These are phyloP conservation scores for Apodemia zela DNA, from an alignment of 2,888 invertebrate species.

Conservation along the genomic window DNA sequence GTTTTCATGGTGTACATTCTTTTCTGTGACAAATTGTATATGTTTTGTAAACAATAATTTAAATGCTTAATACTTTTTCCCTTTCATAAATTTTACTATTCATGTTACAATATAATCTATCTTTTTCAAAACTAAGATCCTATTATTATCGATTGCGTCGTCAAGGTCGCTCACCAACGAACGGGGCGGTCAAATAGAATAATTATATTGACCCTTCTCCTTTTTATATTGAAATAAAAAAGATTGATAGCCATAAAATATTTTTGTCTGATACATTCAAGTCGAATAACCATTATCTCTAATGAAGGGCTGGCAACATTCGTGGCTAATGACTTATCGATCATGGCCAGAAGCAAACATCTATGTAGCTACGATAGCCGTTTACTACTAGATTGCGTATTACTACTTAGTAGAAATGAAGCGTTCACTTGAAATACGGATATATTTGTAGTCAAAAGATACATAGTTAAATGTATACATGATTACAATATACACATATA, in stretches of 20 bases:
- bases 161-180: too few species aligned
- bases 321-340: slow-evolving; percentile 17
- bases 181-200: background rate
- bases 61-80: too few species aligned
- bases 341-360: slow-evolving; percentile 3
- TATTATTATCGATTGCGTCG: too few species aligned
- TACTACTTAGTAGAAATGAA: background rate
- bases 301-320: slow-evolving; percentile 15
- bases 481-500: too few species aligned
- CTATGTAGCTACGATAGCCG: background rate
- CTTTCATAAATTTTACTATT: too few species aligned
- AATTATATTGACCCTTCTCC: background rate
- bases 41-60: too few species aligned
- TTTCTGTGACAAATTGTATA: too few species aligned
- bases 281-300: slow-evolving; percentile 8
- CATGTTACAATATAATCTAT: too few species aligned
- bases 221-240: slow-evolving; percentile 2
- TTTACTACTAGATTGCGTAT: background rate
- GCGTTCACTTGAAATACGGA: background rate
- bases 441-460: too few species aligned
- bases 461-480: too few species aligned
- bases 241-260: slow-evolving; percentile 2
- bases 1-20: too few species aligned
- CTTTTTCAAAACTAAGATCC: too few species aligned
- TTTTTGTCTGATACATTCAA: slow-evolving; percentile 9